A percentile compares a stretch with the other conserved stretches of the same genome.
phyloP scores from a whole-genome alignment of 2,888 invertebrate species.

The Empis stercorea region DNA sequence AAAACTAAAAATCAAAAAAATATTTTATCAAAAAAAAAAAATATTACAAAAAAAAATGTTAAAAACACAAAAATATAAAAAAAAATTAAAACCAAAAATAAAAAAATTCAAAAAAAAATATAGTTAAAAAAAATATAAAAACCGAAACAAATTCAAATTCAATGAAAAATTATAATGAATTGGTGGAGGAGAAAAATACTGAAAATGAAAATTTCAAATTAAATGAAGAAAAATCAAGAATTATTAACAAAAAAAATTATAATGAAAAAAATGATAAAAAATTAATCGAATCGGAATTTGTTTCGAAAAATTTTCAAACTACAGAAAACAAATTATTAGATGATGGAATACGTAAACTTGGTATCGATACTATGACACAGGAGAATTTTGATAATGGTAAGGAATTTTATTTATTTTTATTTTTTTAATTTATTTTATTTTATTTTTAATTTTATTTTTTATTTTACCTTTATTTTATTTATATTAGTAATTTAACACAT shows the following conservation, averaged over 20 bases:
- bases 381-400: conserved; percentile 42
- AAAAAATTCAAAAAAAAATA: conserved; percentile 6
- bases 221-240: conserved; percentile 6
- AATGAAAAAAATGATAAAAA: not conserved
- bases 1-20: too few species aligned
- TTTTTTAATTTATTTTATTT: conserved; percentile 9
- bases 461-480: conserved; percentile 1
- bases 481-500: not conserved
- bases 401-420: conserved; percentile 14
- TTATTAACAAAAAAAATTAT: conserved; percentile 6
- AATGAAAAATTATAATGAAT: not conserved
- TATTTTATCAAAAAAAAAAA: too few species aligned
- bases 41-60: too few species aligned
- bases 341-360: conserved; percentile 61
- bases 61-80: conserved; percentile 9
- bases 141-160: conserved; percentile 3
- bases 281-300: conserved; percentile 48
- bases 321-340: conserved; percentile 48
- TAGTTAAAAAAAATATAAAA: conserved; percentile 4
- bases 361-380: conserved; percentile 43
- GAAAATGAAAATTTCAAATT: conserved; percentile 7
- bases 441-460: conserved; percentile 5
- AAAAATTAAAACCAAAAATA: conserved; percentile 6
- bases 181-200: not conserved
- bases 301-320: conserved; percentile 60